A percentile compares a stretch with the other conserved stretches of the same genome.
phyloP scores from a whole-genome alignment of 2,888 invertebrate species.

The Rhagonycha lutea region DNA sequence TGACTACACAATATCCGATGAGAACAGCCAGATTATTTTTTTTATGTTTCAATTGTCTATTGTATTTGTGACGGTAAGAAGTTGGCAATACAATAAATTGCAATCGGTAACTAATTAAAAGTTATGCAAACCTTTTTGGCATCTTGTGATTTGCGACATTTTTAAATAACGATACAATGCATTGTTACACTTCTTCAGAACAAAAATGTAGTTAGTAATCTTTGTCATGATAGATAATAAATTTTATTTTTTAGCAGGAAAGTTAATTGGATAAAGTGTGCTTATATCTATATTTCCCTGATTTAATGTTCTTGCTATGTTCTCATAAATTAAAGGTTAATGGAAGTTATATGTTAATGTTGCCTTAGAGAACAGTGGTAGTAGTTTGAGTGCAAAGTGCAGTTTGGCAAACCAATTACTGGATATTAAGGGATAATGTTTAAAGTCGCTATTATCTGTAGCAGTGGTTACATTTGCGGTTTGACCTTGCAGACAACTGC shows the following conservation, averaged over 20 bases:
- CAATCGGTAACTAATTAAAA: too few relatives aligned
- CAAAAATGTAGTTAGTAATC: not conserved
- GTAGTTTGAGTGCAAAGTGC: slow-evolving; percentile 4
- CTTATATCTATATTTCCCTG: not conserved
- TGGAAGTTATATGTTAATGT: slow-evolving; percentile 9
- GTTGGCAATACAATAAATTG: too few relatives aligned
- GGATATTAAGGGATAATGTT: slow-evolving; percentile 42
- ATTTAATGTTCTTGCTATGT: not conserved
- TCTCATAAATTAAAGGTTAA: slow-evolving; percentile 1
- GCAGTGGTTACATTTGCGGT: slow-evolving; percentile 42
- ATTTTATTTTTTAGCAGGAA: not conserved
- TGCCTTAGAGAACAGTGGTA: slow-evolving; percentile 4
- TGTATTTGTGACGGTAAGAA: too few relatives aligned
- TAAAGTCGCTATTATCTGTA: slow-evolving; percentile 47
- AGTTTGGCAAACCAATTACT: slow-evolving; percentile 41
- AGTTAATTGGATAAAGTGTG: not conserved
- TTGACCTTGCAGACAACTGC: slow-evolving; percentile 46
- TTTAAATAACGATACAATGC: not conserved
- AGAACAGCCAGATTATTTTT: too few relatives aligned
- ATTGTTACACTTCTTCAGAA: not conserved
- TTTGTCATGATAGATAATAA: not conserved
- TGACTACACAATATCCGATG: too few relatives aligned
- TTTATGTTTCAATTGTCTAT: too few relatives aligned
- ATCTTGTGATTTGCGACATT: too few relatives aligned
- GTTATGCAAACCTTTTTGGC: too few relatives aligned